Conservation (phyloP, 2,888 invertebrate genomes). For the Steromphala cineraria region DNA sequence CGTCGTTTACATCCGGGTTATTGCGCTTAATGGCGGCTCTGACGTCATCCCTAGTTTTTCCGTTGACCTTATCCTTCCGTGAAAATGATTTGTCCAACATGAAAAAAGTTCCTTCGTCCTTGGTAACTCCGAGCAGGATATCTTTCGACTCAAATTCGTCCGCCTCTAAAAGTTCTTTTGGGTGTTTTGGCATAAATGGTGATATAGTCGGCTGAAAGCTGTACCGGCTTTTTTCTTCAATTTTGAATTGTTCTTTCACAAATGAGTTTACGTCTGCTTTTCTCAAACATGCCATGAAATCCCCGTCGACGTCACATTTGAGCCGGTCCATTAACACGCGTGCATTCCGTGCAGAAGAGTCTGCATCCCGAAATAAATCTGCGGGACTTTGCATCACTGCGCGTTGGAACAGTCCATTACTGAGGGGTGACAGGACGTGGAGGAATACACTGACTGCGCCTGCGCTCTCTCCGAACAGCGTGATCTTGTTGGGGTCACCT, state of each 20-base stretch:
- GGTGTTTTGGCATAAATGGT: background rate
- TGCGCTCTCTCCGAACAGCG: constrained; percentile 95
- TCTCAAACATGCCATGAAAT: constrained; percentile 44
- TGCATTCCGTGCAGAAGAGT: constrained; percentile 81
- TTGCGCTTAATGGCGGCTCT: constrained; percentile 82
- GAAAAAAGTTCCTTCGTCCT: constrained; percentile 95
- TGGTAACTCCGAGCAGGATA: constrained; percentile 92
- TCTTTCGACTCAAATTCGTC: constrained; percentile 94
- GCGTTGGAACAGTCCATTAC: constrained; percentile 84
- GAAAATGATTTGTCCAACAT: constrained; percentile 86
- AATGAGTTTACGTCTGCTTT: background rate
- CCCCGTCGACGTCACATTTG: constrained; percentile 39
- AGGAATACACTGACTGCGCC: constrained; percentile 91
- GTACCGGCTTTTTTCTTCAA: background rate
- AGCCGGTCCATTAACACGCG: constrained; percentile 71
- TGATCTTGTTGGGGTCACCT: constrained; percentile 91
- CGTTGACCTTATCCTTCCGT: constrained; percentile 78
- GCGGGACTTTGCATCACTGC: constrained; percentile 91
- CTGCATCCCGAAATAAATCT: background rate
- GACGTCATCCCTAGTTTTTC: constrained; percentile 80
- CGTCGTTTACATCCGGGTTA: constrained; percentile 80
- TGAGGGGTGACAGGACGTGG: constrained; percentile 86
- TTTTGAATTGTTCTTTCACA: background rate
- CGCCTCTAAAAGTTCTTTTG: background rate
- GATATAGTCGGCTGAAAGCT: background rate